Evolutionary conservation across 2,797 vertebrate genomes (phyloP).

Genomic region (Ctenopoma multispine): DNA sequence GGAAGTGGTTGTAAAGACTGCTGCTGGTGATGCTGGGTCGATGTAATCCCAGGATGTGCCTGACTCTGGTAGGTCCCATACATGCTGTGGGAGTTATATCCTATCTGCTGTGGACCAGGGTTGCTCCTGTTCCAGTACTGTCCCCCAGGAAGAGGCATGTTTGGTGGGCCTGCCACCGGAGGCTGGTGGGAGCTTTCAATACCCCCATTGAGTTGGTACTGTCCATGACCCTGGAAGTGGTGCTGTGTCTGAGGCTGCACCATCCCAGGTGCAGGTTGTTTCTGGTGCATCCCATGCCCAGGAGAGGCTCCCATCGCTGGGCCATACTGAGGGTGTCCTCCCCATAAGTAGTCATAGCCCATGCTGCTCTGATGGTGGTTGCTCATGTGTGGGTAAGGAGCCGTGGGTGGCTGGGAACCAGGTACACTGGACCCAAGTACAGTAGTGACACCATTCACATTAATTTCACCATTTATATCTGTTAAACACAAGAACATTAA

Average conservation of each 20-base stretch:
- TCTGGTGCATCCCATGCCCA: constrained; percentile 87
- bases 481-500: constrained; percentile 47
- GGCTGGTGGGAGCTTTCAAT: constrained; percentile 84
- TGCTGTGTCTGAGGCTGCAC: constrained; percentile 85
- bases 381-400: constrained; percentile 85
- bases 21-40: constrained; percentile 82
- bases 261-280: constrained; percentile 85
- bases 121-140: constrained; percentile 92
- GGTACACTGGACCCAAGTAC: constrained; percentile 92
- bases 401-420: constrained; percentile 87
- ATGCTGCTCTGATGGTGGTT: constrained; percentile 88
- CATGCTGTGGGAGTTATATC: constrained; percentile 81
- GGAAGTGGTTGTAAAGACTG: constrained; percentile 76
- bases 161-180: constrained; percentile 83
- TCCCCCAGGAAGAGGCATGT: constrained; percentile 83
- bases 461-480: constrained; percentile 97
- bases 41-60: constrained; percentile 82
- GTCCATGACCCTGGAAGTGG: constrained; percentile 88
- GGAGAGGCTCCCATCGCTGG: constrained; percentile 79
- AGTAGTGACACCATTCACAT: constrained; percentile 98
- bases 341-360: constrained; percentile 94
- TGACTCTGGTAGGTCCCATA: constrained; percentile 87
- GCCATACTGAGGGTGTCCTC: constrained; percentile 88
- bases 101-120: constrained; percentile 86
- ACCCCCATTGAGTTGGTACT: constrained; percentile 91